Evolutionary conservation across 2,113 vertebrate genomes (phyloP), one percentile per base, ranked within the genome.

Genomic region (Tursiops truncatus): DNA sequence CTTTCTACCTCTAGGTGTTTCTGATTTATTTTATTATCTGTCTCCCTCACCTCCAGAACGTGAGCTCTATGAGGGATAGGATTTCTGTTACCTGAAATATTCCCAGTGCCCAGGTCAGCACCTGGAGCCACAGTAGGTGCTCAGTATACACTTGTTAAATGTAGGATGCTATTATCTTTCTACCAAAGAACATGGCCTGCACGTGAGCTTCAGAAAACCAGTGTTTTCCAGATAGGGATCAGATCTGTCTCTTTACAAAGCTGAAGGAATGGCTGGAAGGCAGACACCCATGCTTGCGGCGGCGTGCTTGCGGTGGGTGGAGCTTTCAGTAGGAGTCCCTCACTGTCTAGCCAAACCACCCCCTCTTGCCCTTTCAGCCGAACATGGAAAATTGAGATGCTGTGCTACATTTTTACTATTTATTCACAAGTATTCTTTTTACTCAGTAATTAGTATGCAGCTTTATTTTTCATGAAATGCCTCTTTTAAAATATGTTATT

Each of bases 391-490:
- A 62, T 3, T 60, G 60, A 93, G 97, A 95, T 0, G 5, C 44
- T 63, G 53, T 31, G 94, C 18, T 68, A 70, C 6, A 25, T n/a
- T 82, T 98, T 91, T 63, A 74, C 91, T 96, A 47, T 41, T 93
- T 81, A 58, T 80, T 88, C 67, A 26, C 3, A 11, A 68, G 8
- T 50, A n/a, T 70, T 71, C 15, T 77, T 87, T 79, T 84, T 33
- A 56, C 26, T 83, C 33, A 33, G 9, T 65, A 60, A 81, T 88
- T 60, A 50, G 28, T 53, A 67, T 56, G 36, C 14, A 91, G 21
- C 44, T 89, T 95, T 95, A 70, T 96, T 98, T 92, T 96, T 77
- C 74, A 89, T 1, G 10, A 92, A 93, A 82, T 85, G 31, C 8
- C 10, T 93, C 76, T 97, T 96, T 87, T 96, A 36, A 63, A 83